These are phyloP conservation scores for Luffia ferchaultella DNA, from an alignment of 2,888 invertebrate species.

Conservation along the genomic window DNA sequence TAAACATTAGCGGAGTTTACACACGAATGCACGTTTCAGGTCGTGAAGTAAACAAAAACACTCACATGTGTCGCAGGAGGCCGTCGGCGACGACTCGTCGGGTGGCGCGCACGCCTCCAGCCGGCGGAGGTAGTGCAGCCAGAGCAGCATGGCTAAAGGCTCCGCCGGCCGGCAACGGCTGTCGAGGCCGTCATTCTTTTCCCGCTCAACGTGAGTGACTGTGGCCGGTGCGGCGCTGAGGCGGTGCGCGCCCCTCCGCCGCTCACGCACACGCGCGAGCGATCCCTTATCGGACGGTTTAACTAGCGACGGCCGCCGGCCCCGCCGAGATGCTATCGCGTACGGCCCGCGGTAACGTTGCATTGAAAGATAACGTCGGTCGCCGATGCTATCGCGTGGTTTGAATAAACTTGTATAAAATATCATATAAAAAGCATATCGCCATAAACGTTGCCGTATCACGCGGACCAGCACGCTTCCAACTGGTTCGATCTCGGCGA, in stretches of 20 bases:
- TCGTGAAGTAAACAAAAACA: too few relatives aligned
- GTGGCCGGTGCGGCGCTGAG: conserved; percentile 30
- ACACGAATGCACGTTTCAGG: too few relatives aligned
- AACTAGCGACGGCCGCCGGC: conserved; percentile 60
- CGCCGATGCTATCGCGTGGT: conserved; percentile 58
- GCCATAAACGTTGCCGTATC: conserved; percentile 50
- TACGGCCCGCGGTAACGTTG: conserved; percentile 61
- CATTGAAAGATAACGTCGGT: conserved; percentile 66
- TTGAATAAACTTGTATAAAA: conserved; percentile 68
- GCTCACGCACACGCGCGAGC: conserved; percentile 33
- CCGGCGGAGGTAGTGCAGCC: conserved; percentile 56
- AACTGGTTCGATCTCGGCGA: background rate
- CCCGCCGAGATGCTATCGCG: conserved; percentile 51
- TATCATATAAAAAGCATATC: conserved; percentile 62
- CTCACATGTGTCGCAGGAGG: conserved; percentile 14
- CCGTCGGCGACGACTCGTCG: conserved; percentile 24
- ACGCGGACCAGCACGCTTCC: conserved; percentile 9
- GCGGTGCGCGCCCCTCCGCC: conserved; percentile 19
- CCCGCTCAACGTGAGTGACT: conserved; percentile 62
- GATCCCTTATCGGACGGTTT: conserved; percentile 62
- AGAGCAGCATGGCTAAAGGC: conserved; percentile 59
- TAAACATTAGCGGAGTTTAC: too few relatives aligned
- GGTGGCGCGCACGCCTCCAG: conserved; percentile 43
- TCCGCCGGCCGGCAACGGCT: conserved; percentile 11
- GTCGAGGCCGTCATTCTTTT: conserved; percentile 55